A percentile compares a stretch with the other conserved stretches of the same genome.
These are phyloP conservation scores for Mastacembelus armatus DNA, from an alignment of 2,797 vertebrate species.

Conservation along the genomic window DNA sequence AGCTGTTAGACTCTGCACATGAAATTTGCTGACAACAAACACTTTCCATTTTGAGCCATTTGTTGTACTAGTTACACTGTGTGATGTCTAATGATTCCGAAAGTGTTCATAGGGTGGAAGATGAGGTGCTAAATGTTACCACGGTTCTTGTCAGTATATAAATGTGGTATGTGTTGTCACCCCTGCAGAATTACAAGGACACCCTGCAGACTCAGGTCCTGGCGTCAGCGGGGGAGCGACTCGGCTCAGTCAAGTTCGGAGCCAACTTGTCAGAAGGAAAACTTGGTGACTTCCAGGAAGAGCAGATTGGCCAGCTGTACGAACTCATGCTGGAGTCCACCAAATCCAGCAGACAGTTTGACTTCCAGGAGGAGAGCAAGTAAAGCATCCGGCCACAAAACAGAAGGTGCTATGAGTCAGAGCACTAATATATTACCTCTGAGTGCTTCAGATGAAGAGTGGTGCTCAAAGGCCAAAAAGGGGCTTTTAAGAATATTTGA, in stretches of 20 bases:
- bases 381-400: constrained; percentile 26
- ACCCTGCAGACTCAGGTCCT: constrained; percentile 81
- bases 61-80: background rate
- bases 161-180: background rate
- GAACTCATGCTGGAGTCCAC: constrained; percentile 93
- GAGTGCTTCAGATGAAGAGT: constrained; percentile 17
- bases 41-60: background rate
- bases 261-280: constrained; percentile 68
- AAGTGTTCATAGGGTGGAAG: background rate
- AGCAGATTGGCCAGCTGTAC: constrained; percentile 92
- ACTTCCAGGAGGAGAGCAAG: constrained; percentile 81
- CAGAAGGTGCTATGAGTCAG: constrained; percentile 2
- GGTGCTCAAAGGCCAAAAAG: constrained; percentile 6
- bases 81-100: constrained; percentile 18
- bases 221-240: constrained; percentile 34
- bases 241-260: constrained; percentile 59
- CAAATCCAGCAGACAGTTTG: constrained; percentile 87
- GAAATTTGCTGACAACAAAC: no score
- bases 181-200: constrained; percentile 78
- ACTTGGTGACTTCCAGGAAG: constrained; percentile 86
- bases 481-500: constrained; percentile 46
- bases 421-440: constrained; percentile 2
- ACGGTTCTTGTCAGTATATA: constrained; percentile 13
- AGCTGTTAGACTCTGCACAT: no score
- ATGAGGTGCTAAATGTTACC: constrained; percentile 12